Conservation (phyloP, 2,888 invertebrate genomes). For the Camponotus fellah region DNA sequence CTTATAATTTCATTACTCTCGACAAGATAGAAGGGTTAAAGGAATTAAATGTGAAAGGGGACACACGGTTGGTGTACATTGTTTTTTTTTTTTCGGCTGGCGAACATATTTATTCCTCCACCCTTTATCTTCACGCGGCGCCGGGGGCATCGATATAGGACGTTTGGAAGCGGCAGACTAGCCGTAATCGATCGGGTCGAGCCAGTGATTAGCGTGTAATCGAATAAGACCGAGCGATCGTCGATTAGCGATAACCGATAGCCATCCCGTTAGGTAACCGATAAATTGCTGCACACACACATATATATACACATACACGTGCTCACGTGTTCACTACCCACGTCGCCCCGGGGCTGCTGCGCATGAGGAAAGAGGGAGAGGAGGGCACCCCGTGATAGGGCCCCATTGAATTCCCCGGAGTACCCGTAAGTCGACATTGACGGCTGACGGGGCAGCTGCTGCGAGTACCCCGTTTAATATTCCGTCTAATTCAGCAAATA, state of each 20-base stretch:
- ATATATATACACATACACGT: conserved; percentile 49
- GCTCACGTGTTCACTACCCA: conserved; percentile 30
- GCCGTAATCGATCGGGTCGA: conserved; percentile 80
- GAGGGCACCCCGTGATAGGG: not conserved
- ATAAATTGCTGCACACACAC: conserved; percentile 76
- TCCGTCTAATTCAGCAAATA: conserved; percentile 54
- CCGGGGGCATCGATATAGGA: conserved; percentile 2
- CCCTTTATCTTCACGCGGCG: conserved; percentile 36
- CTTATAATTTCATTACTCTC: not conserved
- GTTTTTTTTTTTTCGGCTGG: conserved; percentile 17
- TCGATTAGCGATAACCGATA: conserved; percentile 83
- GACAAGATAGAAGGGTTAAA: not conserved
- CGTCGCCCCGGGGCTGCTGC: conserved; percentile 35
- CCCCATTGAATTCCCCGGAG: conserved; percentile 26
- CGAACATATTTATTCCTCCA: conserved; percentile 45
- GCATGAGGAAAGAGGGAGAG: not conserved
- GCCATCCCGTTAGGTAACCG: conserved; percentile 76
- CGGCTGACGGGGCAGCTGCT: conserved; percentile 71
- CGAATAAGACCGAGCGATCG: conserved; percentile 82
- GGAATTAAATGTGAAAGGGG: conserved; percentile 13
- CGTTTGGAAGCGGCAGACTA: conserved; percentile 65
- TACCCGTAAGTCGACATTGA: conserved; percentile 73
- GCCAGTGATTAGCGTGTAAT: conserved; percentile 83
- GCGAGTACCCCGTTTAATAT: conserved; percentile 67
- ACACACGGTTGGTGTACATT: conserved; percentile 10